phyloP scores from a whole-genome alignment of 64 coral and sea anemone species.

The Hydrozoanthus tunicans region DNA sequence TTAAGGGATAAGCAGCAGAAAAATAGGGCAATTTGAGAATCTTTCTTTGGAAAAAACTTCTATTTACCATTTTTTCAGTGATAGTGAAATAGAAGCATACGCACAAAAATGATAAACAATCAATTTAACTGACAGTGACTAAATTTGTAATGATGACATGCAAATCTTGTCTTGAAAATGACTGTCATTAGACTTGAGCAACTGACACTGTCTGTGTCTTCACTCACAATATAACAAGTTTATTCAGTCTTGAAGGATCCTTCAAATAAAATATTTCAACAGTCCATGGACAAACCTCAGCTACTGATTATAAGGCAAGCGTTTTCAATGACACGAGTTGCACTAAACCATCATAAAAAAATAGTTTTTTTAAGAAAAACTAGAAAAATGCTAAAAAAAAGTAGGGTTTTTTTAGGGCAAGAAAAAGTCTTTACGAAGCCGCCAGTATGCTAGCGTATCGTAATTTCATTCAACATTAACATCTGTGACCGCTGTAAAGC shows the following conservation, averaged over 20 bases:
- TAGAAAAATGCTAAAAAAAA: too few species aligned
- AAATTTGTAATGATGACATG: neutral
- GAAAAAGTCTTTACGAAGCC: too few species aligned
- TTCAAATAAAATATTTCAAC: neutral
- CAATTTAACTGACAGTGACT: neutral
- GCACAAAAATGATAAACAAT: neutral
- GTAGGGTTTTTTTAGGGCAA: too few species aligned
- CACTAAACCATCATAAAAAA: neutral
- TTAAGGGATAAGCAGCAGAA: conserved; percentile 8
- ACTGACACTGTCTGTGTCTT: neutral
- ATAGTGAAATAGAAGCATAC: conserved; percentile 3
- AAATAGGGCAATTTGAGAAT: neutral
- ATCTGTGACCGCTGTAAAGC: too few species aligned
- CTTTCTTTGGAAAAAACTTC: neutral
- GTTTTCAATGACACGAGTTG: neutral
- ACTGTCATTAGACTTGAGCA: neutral
- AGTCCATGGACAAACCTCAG: neutral
- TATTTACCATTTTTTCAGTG: conserved; percentile 2
- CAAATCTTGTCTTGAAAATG: neutral
- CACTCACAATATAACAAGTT: too few species aligned
- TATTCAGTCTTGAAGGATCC: too few species aligned
- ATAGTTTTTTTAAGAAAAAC: too few species aligned
- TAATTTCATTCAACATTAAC: too few species aligned
- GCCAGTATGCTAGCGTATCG: too few species aligned
- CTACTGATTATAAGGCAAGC: neutral